A percentile compares a stretch with the other conserved stretches of the same genome.
Evolutionary conservation across 35 echinoderm and acorn worm genomes (phyloP).

Genomic region (Chiridota heheva): DNA sequence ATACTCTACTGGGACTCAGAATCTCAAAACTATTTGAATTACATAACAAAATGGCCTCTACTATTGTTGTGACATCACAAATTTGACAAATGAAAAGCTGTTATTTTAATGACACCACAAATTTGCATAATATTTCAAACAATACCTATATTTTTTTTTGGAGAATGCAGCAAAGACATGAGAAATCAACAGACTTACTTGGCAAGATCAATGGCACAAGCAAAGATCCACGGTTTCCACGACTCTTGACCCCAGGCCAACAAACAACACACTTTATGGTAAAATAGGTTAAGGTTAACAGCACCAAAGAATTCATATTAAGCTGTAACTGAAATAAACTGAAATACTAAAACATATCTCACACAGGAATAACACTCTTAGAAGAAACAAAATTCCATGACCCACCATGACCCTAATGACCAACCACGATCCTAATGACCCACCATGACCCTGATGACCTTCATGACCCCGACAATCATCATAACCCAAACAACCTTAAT

Average conservation of each 20-base stretch:
- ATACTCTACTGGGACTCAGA: too few species aligned
- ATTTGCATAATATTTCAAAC: too few species aligned
- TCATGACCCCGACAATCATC: not conserved
- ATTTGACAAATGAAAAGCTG: too few species aligned
- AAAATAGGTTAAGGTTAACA: not conserved
- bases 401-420: not conserved
- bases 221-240: constrained; percentile 22
- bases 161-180: too few species aligned
- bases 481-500: too few species aligned
- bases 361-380: not conserved
- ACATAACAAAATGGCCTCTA: too few species aligned
- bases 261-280: constrained; percentile 26
- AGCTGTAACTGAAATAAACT: not conserved
- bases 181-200: constrained; percentile 17
- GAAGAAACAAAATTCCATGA: not conserved
- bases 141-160: too few species aligned
- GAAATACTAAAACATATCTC: not conserved
- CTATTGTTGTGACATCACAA: too few species aligned
- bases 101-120: too few species aligned
- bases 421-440: not conserved
- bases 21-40: too few species aligned
- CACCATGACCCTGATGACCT: not conserved
- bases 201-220: constrained; percentile 30
- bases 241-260: constrained; percentile 13
- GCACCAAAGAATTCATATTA: not conserved